Base-by-base conservation (phyloP, 2,888 invertebrate species). In the Drosophila quasianomalipes region DNA sequence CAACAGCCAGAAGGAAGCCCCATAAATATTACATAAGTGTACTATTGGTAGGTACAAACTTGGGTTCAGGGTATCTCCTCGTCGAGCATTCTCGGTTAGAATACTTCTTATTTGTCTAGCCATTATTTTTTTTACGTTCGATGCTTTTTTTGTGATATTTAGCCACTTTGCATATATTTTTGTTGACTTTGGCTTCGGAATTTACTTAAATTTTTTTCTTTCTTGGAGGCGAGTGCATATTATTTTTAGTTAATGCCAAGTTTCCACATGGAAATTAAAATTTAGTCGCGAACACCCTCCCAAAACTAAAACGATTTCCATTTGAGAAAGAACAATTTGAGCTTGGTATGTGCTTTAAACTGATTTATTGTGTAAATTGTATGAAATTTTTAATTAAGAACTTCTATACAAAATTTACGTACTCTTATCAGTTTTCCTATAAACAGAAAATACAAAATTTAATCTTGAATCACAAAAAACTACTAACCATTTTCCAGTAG, bases 111-210 rank as follows among this genome's bases (percentile, higher is more conserved):
- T 7, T 19, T 41, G 28, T 39, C 22, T 44, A 22, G 7, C 7
- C 12, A n/a, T 5, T 28, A 12, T 39, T 19, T 39, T 54, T 55
- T 55, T 39, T 2, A 16, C 1, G n/a, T 26, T 26, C 35, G 22
- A 22, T 22, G 19, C 10, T 4, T 39, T 39, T 39, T 28, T 14
- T 9, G 31, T 33, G 19, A 19, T 55, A 39, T 39, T 55, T 55
- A 47, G 44, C 26, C n/a, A 31, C 16, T 66, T 37, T 53, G 14
- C 35, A 39, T 47, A 30, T 58, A 22, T 58, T 44, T 28, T 28
- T 41, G 16, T 9, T 31, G 4, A 22, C 14, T 58, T 31, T n/a
- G 37, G 6, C 26, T 39, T 39, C 6, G 7, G n/a, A 9, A 57
- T 31, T 57, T 41, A 9, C 9, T 16, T 30, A 12, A 12, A 31